Evolutionary conservation across 2,113 vertebrate species (phyloP), one percentile per base, ranked within the genome.

Genomic region (Austrofundulus limnaeus): DNA sequence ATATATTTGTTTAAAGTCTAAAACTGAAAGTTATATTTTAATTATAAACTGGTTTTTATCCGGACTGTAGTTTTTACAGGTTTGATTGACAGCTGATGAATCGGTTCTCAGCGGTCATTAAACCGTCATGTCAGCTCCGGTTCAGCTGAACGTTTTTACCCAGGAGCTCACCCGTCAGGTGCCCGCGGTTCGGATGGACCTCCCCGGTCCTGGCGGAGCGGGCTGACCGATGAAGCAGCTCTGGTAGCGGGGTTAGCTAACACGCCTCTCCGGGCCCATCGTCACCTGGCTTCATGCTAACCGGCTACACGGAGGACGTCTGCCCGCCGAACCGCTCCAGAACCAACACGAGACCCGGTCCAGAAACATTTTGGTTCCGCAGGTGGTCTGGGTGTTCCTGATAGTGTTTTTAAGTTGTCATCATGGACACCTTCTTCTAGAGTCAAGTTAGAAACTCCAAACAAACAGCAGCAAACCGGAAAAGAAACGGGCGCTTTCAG

Each of bases 221-320:
- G 49, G 59, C 56, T 34, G 11, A 1, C 21, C 51, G 47, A 21
- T 61, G 71, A 43, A 43, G 52, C 69, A 55, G 24, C 59, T 66
- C 78, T 4, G 54, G 52, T 72, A 84, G 77, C 71, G n/a, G 63
- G 43, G 72, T 72, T 87, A 85, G 86, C 81, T 74, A 37, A 61
- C 79, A 61, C 75, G 43, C 78, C 85, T 80, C 56, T 77, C 73
- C 76, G 56, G 80, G 75, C 80, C 72, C 85, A 38, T 66, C 76
- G 51, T 52, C 62, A 70, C 58, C 37, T 63, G 25, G 25, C 38
- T 45, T 82, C 81, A 79, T 82, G 78, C 57, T 85, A 76, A 75
- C 84, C 38, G 48, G 41, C 5, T 39, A 37, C 81, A 64, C 65
- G 50, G 45, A 66, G 21, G 34, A 19, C 19, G 60, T 50, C 37